These are phyloP conservation scores for Drosophila rellima DNA, from an alignment of 2,888 invertebrate genomes.

Conservation along the genomic window DNA sequence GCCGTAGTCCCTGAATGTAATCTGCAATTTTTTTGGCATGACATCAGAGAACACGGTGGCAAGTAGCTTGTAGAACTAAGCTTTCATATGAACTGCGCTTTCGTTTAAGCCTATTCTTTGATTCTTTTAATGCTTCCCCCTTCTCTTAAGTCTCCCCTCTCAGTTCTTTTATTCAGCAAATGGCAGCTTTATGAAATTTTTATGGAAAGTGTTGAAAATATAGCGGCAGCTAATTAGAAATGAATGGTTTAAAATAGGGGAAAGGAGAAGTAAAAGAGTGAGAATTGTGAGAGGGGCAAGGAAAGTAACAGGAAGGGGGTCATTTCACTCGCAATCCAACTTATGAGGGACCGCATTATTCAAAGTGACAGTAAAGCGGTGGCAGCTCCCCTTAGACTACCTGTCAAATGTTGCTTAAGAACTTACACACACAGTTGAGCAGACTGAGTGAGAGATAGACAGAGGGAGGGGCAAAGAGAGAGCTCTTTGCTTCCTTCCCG, in stretches of 20 bases:
- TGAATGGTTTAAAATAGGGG: conserved; percentile 6
- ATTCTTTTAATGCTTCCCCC: background rate
- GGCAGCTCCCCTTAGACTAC: conserved; percentile 53
- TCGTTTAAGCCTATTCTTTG: background rate
- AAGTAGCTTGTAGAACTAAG: conserved; percentile 53
- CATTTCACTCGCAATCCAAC: conserved; percentile 55
- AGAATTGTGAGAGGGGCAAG: background rate
- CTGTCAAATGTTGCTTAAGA: conserved; percentile 58
- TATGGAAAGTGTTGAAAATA: conserved; percentile 56
- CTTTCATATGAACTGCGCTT: conserved; percentile 32
- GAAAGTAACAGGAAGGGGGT: background rate
- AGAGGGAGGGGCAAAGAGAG: background rate
- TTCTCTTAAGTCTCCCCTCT: background rate
- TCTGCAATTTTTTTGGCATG: background rate
- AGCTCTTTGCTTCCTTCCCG: conserved; percentile 9
- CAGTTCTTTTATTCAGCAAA: conserved; percentile 48
- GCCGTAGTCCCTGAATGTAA: conserved; percentile 2
- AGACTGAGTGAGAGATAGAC: background rate
- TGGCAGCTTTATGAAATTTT: conserved; percentile 37
- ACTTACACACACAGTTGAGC: conserved; percentile 23
- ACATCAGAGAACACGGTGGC: background rate
- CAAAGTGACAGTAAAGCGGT: conserved; percentile 63
- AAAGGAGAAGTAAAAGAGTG: background rate
- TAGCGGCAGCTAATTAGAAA: conserved; percentile 58
- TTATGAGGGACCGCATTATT: conserved; percentile 66